A percentile compares a stretch with the other conserved stretches of the same genome.
Evolutionary conservation across 2,888 invertebrate species (phyloP).

Genomic region (Dyspetes luteomarginatus): DNA sequence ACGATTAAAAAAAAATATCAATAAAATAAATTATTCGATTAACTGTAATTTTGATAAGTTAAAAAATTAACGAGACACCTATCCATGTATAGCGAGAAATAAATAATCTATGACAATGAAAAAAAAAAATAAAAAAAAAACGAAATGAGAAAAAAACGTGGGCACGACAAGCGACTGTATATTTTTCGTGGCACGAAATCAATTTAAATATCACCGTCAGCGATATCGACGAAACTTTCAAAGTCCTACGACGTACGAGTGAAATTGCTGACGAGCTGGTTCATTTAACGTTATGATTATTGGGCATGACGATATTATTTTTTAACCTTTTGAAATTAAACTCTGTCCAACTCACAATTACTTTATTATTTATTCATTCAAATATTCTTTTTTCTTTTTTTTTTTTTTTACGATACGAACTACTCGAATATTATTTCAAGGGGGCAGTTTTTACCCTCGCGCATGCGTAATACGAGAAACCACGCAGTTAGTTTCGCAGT

Average conservation of each 20-base stretch:
- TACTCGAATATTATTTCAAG: background rate
- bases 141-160: conserved; percentile 23
- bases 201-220: conserved; percentile 40
- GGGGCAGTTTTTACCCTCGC: conserved; percentile 1
- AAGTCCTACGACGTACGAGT: conserved; percentile 27
- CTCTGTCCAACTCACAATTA: too few relatives aligned
- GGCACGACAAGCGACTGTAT: conserved; percentile 41
- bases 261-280: conserved; percentile 22
- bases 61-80: conserved; percentile 8
- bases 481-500: conserved; percentile 26
- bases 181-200: background rate
- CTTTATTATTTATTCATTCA: background rate
- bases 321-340: conserved; percentile 2
- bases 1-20: background rate
- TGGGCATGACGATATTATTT: background rate
- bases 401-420: background rate
- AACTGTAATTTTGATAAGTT: background rate
- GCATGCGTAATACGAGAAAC: conserved; percentile 20
- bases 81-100: background rate
- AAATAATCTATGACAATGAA: conserved; percentile 22
- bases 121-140: background rate
- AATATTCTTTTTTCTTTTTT: background rate
- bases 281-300: conserved; percentile 41
- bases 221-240: conserved; percentile 42
- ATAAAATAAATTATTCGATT: background rate